Percentiles rank a stretch among this genome's conserved stretches.
phyloP scores from a whole-genome alignment of 2,888 invertebrate genomes.

The Hofmannophila pseudospretella region DNA sequence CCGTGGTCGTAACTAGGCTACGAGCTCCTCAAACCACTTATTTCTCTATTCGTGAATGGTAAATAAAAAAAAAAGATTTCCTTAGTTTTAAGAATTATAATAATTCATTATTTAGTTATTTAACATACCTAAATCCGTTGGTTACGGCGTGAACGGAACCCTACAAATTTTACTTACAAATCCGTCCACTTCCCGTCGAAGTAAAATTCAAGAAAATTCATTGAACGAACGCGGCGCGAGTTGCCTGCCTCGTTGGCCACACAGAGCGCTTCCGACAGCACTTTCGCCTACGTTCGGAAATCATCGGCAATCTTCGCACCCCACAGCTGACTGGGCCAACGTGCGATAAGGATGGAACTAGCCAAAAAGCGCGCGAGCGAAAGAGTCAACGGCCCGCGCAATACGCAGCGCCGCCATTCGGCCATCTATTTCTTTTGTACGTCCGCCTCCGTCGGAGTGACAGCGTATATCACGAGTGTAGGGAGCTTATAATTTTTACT shows the following conservation, averaged over 20 bases:
- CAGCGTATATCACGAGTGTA: constrained; percentile 59
- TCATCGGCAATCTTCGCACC: constrained; percentile 56
- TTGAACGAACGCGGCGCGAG: constrained; percentile 19
- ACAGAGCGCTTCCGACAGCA: constrained; percentile 58
- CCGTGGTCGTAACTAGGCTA: no score
- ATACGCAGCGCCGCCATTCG: constrained; percentile 44
- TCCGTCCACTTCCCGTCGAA: constrained; percentile 21
- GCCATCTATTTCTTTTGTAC: constrained; percentile 73
- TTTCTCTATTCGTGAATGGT: no score
- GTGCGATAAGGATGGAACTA: constrained; percentile 44
- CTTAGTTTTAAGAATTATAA: no score
- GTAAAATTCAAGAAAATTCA: constrained; percentile 27
- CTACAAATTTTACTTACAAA: not conserved
- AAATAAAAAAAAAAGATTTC: no score
- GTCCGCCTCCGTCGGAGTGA: constrained; percentile 65
- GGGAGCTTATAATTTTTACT: constrained; percentile 57
- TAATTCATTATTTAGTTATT: no score
- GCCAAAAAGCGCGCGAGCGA: constrained; percentile 25
- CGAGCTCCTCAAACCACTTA: no score
- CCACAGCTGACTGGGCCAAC: constrained; percentile 70
- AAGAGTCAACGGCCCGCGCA: constrained; percentile 33
- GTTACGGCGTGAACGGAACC: no score
- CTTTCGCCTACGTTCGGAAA: constrained; percentile 66
- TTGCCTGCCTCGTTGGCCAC: constrained; percentile 10
- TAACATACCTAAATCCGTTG: no score